Conservation (phyloP, 2,113 vertebrate genomes). For the Thunnus thynnus region DNA sequence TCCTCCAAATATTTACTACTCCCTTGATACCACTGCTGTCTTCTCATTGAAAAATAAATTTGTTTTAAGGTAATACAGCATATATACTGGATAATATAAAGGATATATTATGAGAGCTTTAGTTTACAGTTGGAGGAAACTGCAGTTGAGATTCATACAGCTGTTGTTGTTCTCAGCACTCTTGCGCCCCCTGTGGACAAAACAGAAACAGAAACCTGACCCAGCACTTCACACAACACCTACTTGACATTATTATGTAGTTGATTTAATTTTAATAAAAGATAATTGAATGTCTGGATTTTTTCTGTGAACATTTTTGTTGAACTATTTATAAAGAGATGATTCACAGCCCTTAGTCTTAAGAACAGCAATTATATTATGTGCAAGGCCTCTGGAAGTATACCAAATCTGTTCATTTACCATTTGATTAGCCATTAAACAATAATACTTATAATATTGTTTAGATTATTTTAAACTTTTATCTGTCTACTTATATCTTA, state of each 20-base stretch:
- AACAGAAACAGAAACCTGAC: slow-evolving; percentile 3
- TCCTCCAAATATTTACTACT: slow-evolving; percentile 2
- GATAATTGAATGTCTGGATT: no score
- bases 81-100: not conserved
- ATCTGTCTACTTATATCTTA: no score
- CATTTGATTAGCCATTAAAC: no score
- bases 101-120: not conserved
- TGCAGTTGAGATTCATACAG: slow-evolving; percentile 16
- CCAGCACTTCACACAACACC: not conserved
- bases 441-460: no score
- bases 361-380: no score
- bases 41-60: not conserved
- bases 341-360: no score
- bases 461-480: no score
- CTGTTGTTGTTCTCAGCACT: slow-evolving; percentile 6
- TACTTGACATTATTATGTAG: not conserved
- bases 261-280: not conserved
- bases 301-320: no score
- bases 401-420: no score
- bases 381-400: no score
- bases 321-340: no score
- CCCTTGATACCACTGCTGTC: not conserved
- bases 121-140: not conserved
- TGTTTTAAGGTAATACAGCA: not conserved
- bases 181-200: slow-evolving; percentile 60